Base-by-base conservation (phyloP, 2,888 invertebrate genomes). In the Hydriomena furcata region DNA sequence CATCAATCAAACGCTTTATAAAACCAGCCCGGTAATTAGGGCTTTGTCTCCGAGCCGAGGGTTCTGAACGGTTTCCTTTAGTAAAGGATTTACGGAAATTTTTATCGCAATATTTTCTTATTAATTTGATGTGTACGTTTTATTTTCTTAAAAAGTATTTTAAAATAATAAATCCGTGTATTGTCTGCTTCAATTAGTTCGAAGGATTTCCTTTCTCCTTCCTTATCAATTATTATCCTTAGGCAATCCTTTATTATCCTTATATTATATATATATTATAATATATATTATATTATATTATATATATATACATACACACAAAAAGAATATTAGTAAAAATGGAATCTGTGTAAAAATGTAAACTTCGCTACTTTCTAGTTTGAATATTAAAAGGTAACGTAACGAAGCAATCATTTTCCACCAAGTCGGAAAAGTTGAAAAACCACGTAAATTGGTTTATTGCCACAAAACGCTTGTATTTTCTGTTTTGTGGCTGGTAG, bases 1-100 rank as follows among this genome's bases (percentile, higher is more conserved):
- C 72, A 76, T 77, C 68, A 70, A 72, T 76, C 75, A 74, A 69
- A 62, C 70, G 68, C 65, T 76, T 68, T 70, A 64, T 65, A 63
- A 60, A 71, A 68, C 46, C 37, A 63, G 61, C 52, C 60, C 51
- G 46, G 64, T 70, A 71, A 73, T 73, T 69, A 72, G 58, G 57
- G 62, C 56, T 55, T 63, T 63, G 61, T 64, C 63, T 59, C 52
- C 58, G 53, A 52, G 45, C 51, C 59, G 31, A 20, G 30, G 46
- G 53, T 55, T 56, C 42, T 46, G 40, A 54, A 24, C 27, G 34
- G 37, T 23, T 51, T 45, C 28, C 40, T 40, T 24, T 23, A 7
- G 28, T 27, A 27, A 36, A 41, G 31, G 32, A 27, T 37, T 37
- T 37, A 32, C 42, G 10, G 3, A 36, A 13, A 51, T 12, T 47